A percentile compares a stretch with the other conserved stretches of the same genome.
phyloP scores from a whole-genome alignment of 1,140 invertebrate genomes.

The Drosophila sturtevanti region DNA sequence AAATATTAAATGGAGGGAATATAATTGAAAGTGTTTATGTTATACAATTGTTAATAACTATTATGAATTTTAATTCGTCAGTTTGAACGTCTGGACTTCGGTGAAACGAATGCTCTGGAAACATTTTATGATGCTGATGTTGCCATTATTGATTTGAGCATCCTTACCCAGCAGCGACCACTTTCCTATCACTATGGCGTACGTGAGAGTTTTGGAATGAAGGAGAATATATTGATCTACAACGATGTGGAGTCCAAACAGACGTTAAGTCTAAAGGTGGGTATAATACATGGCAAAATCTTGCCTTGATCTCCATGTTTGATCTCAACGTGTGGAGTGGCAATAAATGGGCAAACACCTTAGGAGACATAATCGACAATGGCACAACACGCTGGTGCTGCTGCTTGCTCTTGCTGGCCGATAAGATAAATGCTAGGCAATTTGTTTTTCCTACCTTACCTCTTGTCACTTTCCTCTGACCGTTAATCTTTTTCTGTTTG shows the following conservation, averaged over 20 bases:
- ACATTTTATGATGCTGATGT: conserved; percentile 99
- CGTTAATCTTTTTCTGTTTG: conserved; percentile 31
- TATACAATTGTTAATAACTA: conserved; percentile 47
- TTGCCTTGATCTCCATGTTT: neutral
- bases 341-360: conserved; percentile 50
- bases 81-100: conserved; percentile 94
- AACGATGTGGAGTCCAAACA: conserved; percentile 95
- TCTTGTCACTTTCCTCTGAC: neutral
- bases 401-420: conserved; percentile 16
- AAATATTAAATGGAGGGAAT: conserved; percentile 33
- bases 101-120: conserved; percentile 92
- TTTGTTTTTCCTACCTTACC: neutral
- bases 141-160: conserved; percentile 96
- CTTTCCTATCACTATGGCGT: conserved; percentile 99
- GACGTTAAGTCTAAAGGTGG: conserved; percentile 92
- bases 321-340: conserved; percentile 1
- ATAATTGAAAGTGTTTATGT: conserved; percentile 35
- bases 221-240: conserved; percentile 97
- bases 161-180: conserved; percentile 94
- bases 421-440: conserved; percentile 70
- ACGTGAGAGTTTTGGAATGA: conserved; percentile 99
- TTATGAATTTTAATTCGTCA: conserved; percentile 72
- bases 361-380: conserved; percentile 51
- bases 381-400: neutral
- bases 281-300: conserved; percentile 21